These are phyloP conservation scores for Anthoscopus minutus DNA, from an alignment of 2,113 vertebrate species.

Conservation along the genomic window DNA sequence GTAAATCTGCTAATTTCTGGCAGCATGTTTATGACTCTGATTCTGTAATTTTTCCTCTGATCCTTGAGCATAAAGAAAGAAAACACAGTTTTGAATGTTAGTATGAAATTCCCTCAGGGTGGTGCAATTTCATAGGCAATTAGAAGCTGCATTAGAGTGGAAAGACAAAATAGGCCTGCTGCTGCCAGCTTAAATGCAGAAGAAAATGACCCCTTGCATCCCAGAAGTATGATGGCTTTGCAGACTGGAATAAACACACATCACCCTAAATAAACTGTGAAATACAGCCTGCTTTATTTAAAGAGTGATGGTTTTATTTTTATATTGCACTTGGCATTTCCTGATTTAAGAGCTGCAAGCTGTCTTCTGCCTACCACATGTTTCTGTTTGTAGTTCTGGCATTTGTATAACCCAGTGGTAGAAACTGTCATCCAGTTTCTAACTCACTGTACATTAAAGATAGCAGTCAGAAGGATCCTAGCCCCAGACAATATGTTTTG, in stretches of 20 bases:
- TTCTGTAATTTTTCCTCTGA: background rate
- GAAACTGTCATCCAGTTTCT: background rate
- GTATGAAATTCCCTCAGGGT: background rate
- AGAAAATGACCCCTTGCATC: background rate
- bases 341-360: background rate
- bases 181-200: background rate
- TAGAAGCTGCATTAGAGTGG: background rate
- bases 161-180: background rate
- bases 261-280: background rate
- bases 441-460: background rate
- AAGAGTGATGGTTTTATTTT: slow-evolving; percentile 7
- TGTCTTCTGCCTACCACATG: slow-evolving; percentile 18
- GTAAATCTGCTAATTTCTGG: background rate
- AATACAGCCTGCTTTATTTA: slow-evolving; percentile 8
- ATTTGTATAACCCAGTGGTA: background rate
- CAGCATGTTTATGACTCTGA: background rate
- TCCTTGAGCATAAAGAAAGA: background rate
- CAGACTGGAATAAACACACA: background rate
- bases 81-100: background rate
- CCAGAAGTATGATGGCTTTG: background rate
- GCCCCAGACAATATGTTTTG: background rate
- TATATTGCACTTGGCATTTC: slow-evolving; percentile 22
- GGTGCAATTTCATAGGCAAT: background rate
- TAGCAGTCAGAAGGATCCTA: background rate
- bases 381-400: slow-evolving; percentile 28